phyloP scores from a whole-genome alignment of 2,113 vertebrate species.

The Clarias macrocephalus region DNA sequence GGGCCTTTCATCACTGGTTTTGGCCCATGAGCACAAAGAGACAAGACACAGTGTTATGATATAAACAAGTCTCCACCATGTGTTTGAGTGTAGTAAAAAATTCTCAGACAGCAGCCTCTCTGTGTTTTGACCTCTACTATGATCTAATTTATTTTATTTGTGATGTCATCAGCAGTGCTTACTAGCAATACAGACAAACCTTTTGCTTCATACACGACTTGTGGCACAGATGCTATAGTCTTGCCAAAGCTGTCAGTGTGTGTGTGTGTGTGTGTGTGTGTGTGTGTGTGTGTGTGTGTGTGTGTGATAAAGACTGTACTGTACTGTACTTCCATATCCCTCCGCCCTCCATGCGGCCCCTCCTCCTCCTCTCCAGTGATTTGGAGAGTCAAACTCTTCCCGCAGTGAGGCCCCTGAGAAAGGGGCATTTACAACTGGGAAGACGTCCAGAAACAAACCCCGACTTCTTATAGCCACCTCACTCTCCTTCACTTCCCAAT shows the following conservation, averaged over 20 bases:
- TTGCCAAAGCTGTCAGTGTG: slow-evolving; percentile 62
- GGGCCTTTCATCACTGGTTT: background rate
- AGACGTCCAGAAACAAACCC: slow-evolving; percentile 71
- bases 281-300: slow-evolving; percentile 63
- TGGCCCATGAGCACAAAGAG: background rate
- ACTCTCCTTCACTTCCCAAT: slow-evolving; percentile 55
- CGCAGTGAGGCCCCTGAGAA: slow-evolving; percentile 71
- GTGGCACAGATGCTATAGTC: slow-evolving; percentile 51
- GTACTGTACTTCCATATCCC: slow-evolving; percentile 65
- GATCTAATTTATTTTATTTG: background rate
- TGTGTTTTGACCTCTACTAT: background rate
- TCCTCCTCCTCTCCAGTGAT: slow-evolving; percentile 52
- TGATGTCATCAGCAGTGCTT: background rate
- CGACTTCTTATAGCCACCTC: slow-evolving; percentile 70
- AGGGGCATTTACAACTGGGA: slow-evolving; percentile 74
- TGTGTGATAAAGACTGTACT: slow-evolving; percentile 72
- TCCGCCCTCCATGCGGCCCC: slow-evolving; percentile 56
- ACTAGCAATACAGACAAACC: background rate
- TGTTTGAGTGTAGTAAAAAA: background rate
- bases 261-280: slow-evolving; percentile 65
- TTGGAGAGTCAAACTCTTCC: slow-evolving; percentile 61
- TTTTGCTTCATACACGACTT: background rate
- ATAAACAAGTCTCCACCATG: slow-evolving; percentile 3
- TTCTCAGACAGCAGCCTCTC: background rate
- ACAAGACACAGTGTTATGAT: background rate